phyloP scores from a whole-genome alignment of 2,797 vertebrate genomes.

The Esox lucius region DNA sequence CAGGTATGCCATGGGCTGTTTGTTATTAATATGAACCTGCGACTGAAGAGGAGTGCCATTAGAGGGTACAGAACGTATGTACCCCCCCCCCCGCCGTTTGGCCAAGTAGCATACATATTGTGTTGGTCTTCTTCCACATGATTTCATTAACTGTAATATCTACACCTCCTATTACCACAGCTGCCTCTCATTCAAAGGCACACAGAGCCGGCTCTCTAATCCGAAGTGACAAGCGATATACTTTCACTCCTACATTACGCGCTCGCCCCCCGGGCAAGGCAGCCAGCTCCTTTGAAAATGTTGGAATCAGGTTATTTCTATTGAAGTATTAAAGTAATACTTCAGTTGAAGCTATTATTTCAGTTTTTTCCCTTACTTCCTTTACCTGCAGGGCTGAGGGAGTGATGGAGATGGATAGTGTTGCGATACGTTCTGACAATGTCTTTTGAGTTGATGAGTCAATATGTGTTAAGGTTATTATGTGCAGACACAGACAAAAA shows the following conservation, averaged over 20 bases:
- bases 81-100: constrained; percentile 67
- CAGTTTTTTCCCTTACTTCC: constrained; percentile 47
- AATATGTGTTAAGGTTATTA: constrained; percentile 3
- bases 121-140: constrained; percentile 78
- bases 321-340: constrained; percentile 99
- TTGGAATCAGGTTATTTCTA: constrained; percentile 99
- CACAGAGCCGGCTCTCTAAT: constrained; percentile 93
- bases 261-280: constrained; percentile 87
- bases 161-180: constrained; percentile 90
- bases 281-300: constrained; percentile 93
- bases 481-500: not conserved
- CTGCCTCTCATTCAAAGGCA: constrained; percentile 90
- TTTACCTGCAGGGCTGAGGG: constrained; percentile 42
- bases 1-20: constrained; percentile 26
- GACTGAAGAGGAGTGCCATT: constrained; percentile 33
- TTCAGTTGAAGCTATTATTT: constrained; percentile 98
- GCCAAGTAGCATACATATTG: constrained; percentile 81
- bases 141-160: constrained; percentile 97
- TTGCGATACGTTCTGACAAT: not conserved
- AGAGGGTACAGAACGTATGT: constrained; percentile 70
- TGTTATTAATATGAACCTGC: constrained; percentile 41
- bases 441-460: constrained; percentile 7
- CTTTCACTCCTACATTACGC: constrained; percentile 95
- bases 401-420: constrained; percentile 33
- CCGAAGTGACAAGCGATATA: constrained; percentile 96